Evolutionary conservation across 2,113 vertebrate species (phyloP).

Genomic region (Mobula hypostoma): DNA sequence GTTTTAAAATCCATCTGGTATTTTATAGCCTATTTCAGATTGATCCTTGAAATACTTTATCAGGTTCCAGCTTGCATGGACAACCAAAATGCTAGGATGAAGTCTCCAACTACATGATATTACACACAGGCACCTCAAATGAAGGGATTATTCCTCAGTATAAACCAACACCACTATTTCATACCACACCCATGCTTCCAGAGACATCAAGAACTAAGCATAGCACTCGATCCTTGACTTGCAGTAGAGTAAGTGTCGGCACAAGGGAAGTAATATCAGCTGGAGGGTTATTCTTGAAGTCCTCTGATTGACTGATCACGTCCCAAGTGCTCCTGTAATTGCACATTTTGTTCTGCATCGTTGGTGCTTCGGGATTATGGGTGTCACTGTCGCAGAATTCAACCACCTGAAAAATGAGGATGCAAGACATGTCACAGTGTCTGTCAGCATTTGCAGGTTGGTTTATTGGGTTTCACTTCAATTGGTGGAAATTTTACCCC

Average conservation of each 20-base stretch:
- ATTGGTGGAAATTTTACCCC: background rate
- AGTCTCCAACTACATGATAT: too few relatives aligned
- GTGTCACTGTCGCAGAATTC: conserved; percentile 54
- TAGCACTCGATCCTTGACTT: conserved; percentile 46
- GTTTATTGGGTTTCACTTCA: background rate
- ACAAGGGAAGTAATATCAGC: conserved; percentile 38
- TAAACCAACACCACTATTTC: background rate
- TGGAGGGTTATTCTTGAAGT: conserved; percentile 47
- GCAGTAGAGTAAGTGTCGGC: conserved; percentile 48
- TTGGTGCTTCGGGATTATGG: conserved; percentile 56
- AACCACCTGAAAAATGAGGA: conserved; percentile 47
- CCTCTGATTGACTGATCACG: conserved; percentile 50
- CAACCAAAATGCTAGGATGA: background rate
- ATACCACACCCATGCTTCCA: conserved; percentile 52
- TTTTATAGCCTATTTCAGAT: too few relatives aligned
- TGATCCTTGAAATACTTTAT: background rate
- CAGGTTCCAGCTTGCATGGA: background rate
- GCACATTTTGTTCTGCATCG: conserved; percentile 57
- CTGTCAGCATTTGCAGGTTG: too few relatives aligned
- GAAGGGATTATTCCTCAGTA: background rate
- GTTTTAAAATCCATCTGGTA: too few relatives aligned
- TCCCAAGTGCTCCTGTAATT: conserved; percentile 53
- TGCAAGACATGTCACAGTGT: background rate
- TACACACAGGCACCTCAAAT: background rate
- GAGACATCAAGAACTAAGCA: conserved; percentile 61